phyloP scores from a whole-genome alignment of 2,888 invertebrate genomes.

The Dasysyrphus albostriatus region DNA sequence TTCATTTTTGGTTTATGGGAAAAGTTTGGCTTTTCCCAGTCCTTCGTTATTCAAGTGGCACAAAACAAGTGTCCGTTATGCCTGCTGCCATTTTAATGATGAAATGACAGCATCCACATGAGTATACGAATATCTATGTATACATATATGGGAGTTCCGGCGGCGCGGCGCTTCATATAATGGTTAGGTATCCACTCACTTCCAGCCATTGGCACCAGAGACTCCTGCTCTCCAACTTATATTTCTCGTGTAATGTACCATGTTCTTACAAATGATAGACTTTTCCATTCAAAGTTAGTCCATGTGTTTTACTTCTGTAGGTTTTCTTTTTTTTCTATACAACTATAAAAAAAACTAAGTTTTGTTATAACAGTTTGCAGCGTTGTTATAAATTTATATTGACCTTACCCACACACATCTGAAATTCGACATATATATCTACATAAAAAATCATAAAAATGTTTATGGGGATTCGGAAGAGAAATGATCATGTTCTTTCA shows the following conservation, averaged over 20 bases:
- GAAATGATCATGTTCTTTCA: too few species aligned
- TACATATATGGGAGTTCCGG: neutral
- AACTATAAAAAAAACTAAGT: neutral
- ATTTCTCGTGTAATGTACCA: conserved; percentile 29
- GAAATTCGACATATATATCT: too few species aligned
- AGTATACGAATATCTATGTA: neutral
- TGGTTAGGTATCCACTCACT: conserved; percentile 12
- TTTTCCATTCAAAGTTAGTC: conserved; percentile 40
- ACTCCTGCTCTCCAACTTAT: neutral
- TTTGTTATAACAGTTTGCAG: neutral
- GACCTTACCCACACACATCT: neutral
- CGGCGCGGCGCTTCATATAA: neutral
- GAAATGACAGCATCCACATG: conserved; percentile 48
- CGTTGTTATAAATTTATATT: conserved; percentile 7
- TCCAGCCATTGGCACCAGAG: conserved; percentile 1
- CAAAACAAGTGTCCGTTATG: conserved; percentile 66
- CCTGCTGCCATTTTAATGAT: conserved; percentile 64
- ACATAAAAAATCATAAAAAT: too few species aligned
- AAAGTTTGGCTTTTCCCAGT: conserved; percentile 53
- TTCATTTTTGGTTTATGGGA: conserved; percentile 64
- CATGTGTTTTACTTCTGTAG: conserved; percentile 38
- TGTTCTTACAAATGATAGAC: conserved; percentile 55
- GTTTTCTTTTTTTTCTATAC: conserved; percentile 5
- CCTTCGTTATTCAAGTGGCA: conserved; percentile 44
- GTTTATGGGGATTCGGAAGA: too few species aligned